Base-by-base conservation (phyloP, 2,113 vertebrate species). In the Falcunculus frontatus region DNA sequence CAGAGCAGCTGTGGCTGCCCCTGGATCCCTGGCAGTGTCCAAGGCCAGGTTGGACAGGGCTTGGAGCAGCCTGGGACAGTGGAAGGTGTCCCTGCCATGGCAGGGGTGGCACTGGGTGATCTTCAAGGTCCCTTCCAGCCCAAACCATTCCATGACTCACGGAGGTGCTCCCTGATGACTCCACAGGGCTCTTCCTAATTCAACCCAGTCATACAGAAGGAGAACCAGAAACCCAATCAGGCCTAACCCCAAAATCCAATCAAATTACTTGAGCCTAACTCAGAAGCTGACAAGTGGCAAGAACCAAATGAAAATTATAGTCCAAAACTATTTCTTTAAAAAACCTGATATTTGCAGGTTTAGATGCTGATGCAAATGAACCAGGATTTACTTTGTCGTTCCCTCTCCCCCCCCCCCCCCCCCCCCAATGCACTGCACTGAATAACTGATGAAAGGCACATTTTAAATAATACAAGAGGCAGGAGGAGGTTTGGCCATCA, bases 401-500 rank as follows among this genome's bases (percentile, higher is more conserved):
- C n/a, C n/a, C n/a, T n/a, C n/a, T n/a, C n/a, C n/a, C n/a, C n/a
- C n/a, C n/a, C n/a, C n/a, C n/a, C n/a, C n/a, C 39, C 32, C 19
- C 56, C 25, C 44, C 14, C 30, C 87, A 96, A 87, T 76, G 39
- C 14, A 7, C 53, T 64, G 37, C 8, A 18, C 42, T 87, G 81
- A 89, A 87, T 30, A 75, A 57, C 57, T 93, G 59, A 74, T 42
- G 65, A 84, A 96, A 95, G 42, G 53, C 49, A 77, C 46, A 42
- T 52, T 83, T 90, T 96, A 90, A 95, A 95, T 97, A 94, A 96
- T 78, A 65, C 42, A 95, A 65, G 81, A 92, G 52, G 39, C 41
- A 63, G 30, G 16, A 70, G 72, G 47, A 94, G 55, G 52, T 69
- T 77, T 67, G 37, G 65, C 46, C 70, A 23, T 73, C 72, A 37